Base-by-base conservation (phyloP, 2,888 invertebrate species). In the Thecocarcelia acutangulata region DNA sequence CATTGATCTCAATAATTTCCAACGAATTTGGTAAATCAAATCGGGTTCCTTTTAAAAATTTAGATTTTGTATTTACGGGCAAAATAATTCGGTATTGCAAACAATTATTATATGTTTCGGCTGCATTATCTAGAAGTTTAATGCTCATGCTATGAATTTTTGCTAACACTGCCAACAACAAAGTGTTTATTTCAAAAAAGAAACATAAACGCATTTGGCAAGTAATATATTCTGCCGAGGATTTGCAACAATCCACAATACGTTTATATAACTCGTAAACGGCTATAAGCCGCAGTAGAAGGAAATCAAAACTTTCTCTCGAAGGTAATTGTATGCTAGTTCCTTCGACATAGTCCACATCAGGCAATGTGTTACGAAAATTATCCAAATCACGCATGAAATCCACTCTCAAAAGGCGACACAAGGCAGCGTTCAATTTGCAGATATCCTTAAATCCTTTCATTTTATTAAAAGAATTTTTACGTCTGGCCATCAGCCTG, bases 401-500 rank as follows among this genome's bases (percentile, higher is more conserved):
- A 75, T 90, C 88, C 2, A 90, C 69, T 3, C 87, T 87, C 1
- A 90, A 69, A 2, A 90, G 73, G 0, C 90, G 88, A 11, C 89
- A 88, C 0, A 90, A 85, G 0, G 89, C 87, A 1, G 88, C 40
- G 68, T 90, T 90, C 2, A 90, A 73, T 74, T 90, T 90, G 19
- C 87, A 86, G 3, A 90, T 78, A 2, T 85, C 76, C 19, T 88
- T 87, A 72, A 89, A 90, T 1, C 90, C 90, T 9, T 85, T 86
- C 87, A 90, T 87, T 17, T 84, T 85, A 1, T 83, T 86, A 78
- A 90, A 90, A 0, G 90, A 90, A 68, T 89, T 90, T 68, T 89
- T 89, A 0, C 90, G 87, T 0, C 90, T 87, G 0, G 90, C 90
- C 86, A 90, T 88, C 0, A 90, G 81, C 1, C 90, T 87, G 1